Percentiles rank a stretch among this genome's conserved stretches.
These are phyloP conservation scores for Galaxea fascicularis DNA, from an alignment of 92 coral and sea anemone species.

Conservation along the genomic window DNA sequence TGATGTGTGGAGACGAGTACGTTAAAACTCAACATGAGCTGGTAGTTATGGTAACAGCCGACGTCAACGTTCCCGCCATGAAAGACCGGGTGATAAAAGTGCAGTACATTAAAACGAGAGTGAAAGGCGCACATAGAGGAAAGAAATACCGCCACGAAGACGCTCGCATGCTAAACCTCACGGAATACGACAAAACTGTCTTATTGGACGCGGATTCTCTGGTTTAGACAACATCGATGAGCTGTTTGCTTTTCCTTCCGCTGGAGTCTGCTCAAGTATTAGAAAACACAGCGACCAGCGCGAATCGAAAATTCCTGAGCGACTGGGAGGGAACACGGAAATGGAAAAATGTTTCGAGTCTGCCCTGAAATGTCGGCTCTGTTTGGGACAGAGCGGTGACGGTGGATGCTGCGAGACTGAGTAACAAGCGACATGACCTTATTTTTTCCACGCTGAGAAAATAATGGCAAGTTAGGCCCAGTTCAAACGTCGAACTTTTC, in stretches of 20 bases:
- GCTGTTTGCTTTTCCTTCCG: constrained; percentile 77
- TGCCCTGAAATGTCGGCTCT: constrained; percentile 29
- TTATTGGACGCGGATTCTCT: constrained; percentile 90
- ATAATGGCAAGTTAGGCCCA: too few relatives aligned
- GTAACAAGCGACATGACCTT: too few relatives aligned
- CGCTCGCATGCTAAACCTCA: constrained; percentile 81
- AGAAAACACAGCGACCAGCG: constrained; percentile 83
- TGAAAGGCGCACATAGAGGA: constrained; percentile 76
- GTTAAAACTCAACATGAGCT: constrained; percentile 80
- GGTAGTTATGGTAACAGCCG: constrained; percentile 92
- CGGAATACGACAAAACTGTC: constrained; percentile 80
- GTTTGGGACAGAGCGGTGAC: constrained; percentile 2
- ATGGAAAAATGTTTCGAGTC: constrained; percentile 53
- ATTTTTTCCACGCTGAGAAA: too few relatives aligned
- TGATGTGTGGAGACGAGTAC: constrained; percentile 92
- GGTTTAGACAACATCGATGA: constrained; percentile 75
- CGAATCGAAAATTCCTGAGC: constrained; percentile 77
- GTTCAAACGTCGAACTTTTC: too few relatives aligned
- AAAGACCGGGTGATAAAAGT: constrained; percentile 81
- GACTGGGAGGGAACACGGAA: constrained; percentile 63
- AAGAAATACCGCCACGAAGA: constrained; percentile 76
- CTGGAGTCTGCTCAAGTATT: constrained; percentile 92
- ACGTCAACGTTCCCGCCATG: constrained; percentile 76
- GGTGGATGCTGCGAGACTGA: too few relatives aligned
- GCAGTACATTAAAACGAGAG: constrained; percentile 71